phyloP scores from a whole-genome alignment of 2,113 vertebrate species.

The Anguilla rostrata region DNA sequence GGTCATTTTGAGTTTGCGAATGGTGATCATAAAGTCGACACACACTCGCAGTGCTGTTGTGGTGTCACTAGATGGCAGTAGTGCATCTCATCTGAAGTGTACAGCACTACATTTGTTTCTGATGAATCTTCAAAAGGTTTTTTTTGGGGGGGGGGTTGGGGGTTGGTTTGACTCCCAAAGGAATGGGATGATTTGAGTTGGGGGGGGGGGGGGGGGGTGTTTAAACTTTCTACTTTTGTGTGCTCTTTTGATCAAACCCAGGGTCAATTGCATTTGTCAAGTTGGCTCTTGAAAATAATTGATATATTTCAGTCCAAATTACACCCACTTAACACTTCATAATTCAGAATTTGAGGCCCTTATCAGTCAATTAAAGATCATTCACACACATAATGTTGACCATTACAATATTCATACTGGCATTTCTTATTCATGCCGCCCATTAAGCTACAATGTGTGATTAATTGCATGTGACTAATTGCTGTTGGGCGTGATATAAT shows the following conservation, averaged over 20 bases:
- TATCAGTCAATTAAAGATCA: conserved; percentile 19
- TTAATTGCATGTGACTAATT: conserved; percentile 14
- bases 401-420: conserved; percentile 29
- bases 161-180: not conserved
- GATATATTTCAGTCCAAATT: conserved; percentile 29
- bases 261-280: conserved; percentile 24
- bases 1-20: not conserved
- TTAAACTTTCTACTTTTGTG: conserved; percentile 10
- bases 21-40: not conserved
- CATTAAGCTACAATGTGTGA: not conserved
- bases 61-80: conserved; percentile 65
- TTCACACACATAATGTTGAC: conserved; percentile 10
- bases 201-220: too few relatives aligned
- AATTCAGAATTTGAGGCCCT: conserved; percentile 12
- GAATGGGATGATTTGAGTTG: not conserved
- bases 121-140: not conserved
- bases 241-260: conserved; percentile 14
- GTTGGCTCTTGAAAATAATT: conserved; percentile 27
- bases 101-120: not conserved
- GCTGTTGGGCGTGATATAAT: not conserved
- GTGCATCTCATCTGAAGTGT: conserved; percentile 42
- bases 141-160: not conserved
- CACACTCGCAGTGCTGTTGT: not conserved
- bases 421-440: conserved; percentile 22
- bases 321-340: conserved; percentile 16